Evolutionary conservation across 2,888 invertebrate species (phyloP).

Genomic region (Nomada ruficornis): DNA sequence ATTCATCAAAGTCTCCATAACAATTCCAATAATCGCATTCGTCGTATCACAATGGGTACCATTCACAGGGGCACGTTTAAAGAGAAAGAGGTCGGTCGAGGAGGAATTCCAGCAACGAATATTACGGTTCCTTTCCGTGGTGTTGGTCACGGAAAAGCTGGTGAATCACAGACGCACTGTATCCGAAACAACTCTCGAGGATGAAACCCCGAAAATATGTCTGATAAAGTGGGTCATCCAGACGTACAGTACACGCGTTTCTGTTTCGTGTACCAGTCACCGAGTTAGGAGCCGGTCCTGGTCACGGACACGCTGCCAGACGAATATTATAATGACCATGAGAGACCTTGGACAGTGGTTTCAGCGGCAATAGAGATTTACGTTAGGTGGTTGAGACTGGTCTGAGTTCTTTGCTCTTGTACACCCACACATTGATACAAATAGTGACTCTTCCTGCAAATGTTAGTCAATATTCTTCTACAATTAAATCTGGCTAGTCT

Average conservation of each 20-base stretch:
- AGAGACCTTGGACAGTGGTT: slow-evolving; percentile 48
- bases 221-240: slow-evolving; percentile 73
- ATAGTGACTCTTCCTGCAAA: not conserved
- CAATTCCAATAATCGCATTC: not conserved
- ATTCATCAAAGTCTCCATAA: not conserved
- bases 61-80: not conserved
- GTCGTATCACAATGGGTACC: not conserved
- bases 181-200: slow-evolving; percentile 60
- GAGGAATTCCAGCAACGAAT: slow-evolving; percentile 20
- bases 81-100: slow-evolving; percentile 23
- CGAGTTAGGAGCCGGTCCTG: slow-evolving; percentile 68
- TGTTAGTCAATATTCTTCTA: not conserved
- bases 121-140: slow-evolving; percentile 32
- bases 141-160: slow-evolving; percentile 36
- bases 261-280: slow-evolving; percentile 66
- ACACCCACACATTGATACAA: slow-evolving; percentile 21
- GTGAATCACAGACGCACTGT: slow-evolving; percentile 54
- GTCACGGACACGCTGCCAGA: slow-evolving; percentile 53
- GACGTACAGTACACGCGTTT: slow-evolving; percentile 58
- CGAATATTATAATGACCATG: slow-evolving; percentile 41
- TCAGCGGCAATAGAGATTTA: not conserved
- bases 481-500: not conserved
- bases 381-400: slow-evolving; percentile 29
- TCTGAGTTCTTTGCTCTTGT: slow-evolving; percentile 21
- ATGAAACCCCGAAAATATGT: slow-evolving; percentile 55